Conservation (phyloP, 2,888 invertebrate genomes). For the Odontocerum albicorne region DNA sequence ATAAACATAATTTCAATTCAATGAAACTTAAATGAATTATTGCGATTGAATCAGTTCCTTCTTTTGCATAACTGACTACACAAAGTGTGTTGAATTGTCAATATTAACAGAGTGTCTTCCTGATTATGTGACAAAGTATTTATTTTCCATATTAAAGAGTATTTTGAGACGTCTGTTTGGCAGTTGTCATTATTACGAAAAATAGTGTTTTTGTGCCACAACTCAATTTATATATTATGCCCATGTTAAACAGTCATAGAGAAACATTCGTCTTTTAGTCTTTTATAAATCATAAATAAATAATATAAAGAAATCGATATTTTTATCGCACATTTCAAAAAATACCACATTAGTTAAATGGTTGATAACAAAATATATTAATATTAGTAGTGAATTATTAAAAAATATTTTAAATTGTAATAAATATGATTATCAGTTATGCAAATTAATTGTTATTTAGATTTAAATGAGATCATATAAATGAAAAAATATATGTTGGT, state of each 20-base stretch:
- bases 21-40: too few relatives aligned
- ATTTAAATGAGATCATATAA: slow-evolving; percentile 22
- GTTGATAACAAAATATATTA: slow-evolving; percentile 24
- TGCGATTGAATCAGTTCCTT: too few relatives aligned
- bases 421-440: slow-evolving; percentile 20
- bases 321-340: slow-evolving; percentile 26
- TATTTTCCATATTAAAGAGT: too few relatives aligned
- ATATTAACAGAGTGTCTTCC: too few relatives aligned
- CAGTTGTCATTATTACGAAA: too few relatives aligned
- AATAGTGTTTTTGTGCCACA: slow-evolving; percentile 20
- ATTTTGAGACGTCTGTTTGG: too few relatives aligned
- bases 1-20: too few relatives aligned
- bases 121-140: too few relatives aligned
- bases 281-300: slow-evolving; percentile 16
- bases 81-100: too few relatives aligned
- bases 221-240: slow-evolving; percentile 8
- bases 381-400: slow-evolving; percentile 24
- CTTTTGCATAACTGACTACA: too few relatives aligned
- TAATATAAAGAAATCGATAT: slow-evolving; percentile 25
- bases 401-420: slow-evolving; percentile 19
- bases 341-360: slow-evolving; percentile 26
- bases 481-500: slow-evolving; percentile 21
- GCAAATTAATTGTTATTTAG: slow-evolving; percentile 25
- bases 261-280: background rate
- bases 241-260: slow-evolving; percentile 4